phyloP scores from a whole-genome alignment of 1,140 invertebrate genomes.

The Lithobius niger region DNA sequence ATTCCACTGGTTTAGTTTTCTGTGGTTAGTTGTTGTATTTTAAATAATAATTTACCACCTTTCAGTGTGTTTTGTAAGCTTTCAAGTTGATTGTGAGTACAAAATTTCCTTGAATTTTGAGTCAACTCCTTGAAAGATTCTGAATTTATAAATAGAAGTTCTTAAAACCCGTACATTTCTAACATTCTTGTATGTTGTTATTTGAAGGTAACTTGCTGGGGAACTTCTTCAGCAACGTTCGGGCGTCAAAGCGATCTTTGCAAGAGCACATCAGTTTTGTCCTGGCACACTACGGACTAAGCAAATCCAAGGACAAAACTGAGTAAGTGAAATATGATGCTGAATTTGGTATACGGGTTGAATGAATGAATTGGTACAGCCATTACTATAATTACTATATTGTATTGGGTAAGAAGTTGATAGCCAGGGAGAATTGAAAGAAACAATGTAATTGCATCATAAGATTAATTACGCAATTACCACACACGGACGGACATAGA shows the following conservation, averaged over 20 bases:
- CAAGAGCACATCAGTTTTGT: slow-evolving; percentile 25
- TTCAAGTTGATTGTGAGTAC: background rate
- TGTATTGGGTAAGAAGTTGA: too few species aligned
- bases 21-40: too few species aligned
- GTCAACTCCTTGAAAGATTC: background rate
- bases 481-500: too few species aligned
- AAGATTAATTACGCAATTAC: too few species aligned
- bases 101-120: background rate
- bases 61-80: background rate
- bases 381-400: too few species aligned
- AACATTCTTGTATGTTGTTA: background rate
- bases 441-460: too few species aligned
- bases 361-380: too few species aligned
- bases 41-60: too few species aligned
- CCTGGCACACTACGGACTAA: slow-evolving; percentile 27
- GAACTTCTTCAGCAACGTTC: slow-evolving; percentile 26
- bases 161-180: background rate
- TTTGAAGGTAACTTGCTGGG: slow-evolving; percentile 25
- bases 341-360: too few species aligned
- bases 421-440: too few species aligned
- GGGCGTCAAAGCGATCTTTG: slow-evolving; percentile 27
- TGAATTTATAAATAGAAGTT: background rate
- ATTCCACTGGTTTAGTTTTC: too few species aligned
- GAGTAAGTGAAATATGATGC: slow-evolving; percentile 18
- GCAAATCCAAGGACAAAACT: slow-evolving; percentile 26